Percentiles rank a stretch among this genome's conserved stretches.
Evolutionary conservation across 2,888 invertebrate species (phyloP).

Genomic region (Caenorhabditis auriculariae): DNA sequence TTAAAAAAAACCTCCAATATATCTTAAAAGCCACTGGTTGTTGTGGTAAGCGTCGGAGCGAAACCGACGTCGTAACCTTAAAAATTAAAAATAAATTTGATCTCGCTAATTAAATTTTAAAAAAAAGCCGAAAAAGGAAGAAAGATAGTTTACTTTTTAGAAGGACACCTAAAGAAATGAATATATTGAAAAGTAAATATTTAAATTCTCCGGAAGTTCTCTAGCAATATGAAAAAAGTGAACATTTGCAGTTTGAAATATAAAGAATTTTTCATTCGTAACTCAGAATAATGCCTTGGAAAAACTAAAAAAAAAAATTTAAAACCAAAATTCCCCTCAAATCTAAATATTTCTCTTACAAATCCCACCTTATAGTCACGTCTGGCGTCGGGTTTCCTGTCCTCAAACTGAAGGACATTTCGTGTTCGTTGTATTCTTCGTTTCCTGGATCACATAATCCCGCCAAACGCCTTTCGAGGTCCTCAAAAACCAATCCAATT

Average conservation of each 20-base stretch:
- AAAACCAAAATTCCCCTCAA: neutral
- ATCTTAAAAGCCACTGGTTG: constrained; percentile 39
- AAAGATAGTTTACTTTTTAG: neutral
- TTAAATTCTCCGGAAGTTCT: neutral
- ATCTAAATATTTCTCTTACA: too few species aligned
- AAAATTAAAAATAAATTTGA: neutral
- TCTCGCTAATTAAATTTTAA: neutral
- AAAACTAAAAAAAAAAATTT: neutral
- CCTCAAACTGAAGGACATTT: constrained; percentile 44
- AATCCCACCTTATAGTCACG: constrained; percentile 34
- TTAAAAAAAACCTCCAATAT: constrained; percentile 29
- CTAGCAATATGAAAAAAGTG: neutral
- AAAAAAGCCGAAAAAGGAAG: neutral
- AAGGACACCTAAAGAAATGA: too few species aligned
- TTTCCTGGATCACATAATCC: constrained; percentile 47
- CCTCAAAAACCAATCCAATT: constrained; percentile 10
- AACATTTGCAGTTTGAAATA: too few species aligned
- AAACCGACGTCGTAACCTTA: constrained; percentile 40
- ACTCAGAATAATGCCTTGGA: too few species aligned
- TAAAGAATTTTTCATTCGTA: too few species aligned
- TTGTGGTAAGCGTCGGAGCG: constrained; percentile 20
- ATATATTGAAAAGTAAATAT: neutral
- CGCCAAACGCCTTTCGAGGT: constrained; percentile 33
- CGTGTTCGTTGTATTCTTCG: constrained; percentile 44
- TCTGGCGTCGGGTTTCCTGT: constrained; percentile 27